Conservation (phyloP, 2,113 vertebrate genomes). For the Chloropsis cyanopogon region DNA sequence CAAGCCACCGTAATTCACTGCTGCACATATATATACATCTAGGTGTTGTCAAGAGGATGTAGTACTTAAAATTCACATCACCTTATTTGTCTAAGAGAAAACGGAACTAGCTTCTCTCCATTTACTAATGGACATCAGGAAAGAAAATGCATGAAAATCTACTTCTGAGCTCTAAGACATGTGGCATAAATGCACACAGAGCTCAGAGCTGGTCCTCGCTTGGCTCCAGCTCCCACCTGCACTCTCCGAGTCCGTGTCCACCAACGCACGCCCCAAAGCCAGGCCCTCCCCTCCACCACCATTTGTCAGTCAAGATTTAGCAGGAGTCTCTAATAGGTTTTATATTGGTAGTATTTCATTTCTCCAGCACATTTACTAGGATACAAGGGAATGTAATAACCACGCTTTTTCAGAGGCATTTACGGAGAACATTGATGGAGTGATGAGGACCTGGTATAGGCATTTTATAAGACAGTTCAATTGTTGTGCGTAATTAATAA, state of each 20-base stretch:
- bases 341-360: background rate
- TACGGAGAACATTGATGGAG: background rate
- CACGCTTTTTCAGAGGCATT: background rate
- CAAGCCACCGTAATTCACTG: background rate
- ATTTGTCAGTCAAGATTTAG: background rate
- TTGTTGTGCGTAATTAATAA: conserved; percentile 41
- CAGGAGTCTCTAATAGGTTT: conserved; percentile 23
- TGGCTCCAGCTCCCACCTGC: background rate
- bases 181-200: background rate
- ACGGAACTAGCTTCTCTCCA: background rate
- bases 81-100: background rate
- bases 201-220: background rate
- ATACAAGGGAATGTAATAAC: background rate
- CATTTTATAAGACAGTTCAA: conserved; percentile 4
- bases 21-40: background rate
- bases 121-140: background rate
- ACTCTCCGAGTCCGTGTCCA: fast-evolving
- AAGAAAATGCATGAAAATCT: background rate
- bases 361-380: background rate
- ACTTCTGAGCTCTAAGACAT: background rate
- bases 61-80: background rate
- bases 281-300: background rate
- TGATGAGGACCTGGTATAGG: background rate
- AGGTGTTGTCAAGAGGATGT: background rate
- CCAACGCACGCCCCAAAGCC: fast-evolving